These are phyloP conservation scores for Trachymyrmex cornetzi DNA, from an alignment of 1,140 invertebrate species.

Conservation along the genomic window DNA sequence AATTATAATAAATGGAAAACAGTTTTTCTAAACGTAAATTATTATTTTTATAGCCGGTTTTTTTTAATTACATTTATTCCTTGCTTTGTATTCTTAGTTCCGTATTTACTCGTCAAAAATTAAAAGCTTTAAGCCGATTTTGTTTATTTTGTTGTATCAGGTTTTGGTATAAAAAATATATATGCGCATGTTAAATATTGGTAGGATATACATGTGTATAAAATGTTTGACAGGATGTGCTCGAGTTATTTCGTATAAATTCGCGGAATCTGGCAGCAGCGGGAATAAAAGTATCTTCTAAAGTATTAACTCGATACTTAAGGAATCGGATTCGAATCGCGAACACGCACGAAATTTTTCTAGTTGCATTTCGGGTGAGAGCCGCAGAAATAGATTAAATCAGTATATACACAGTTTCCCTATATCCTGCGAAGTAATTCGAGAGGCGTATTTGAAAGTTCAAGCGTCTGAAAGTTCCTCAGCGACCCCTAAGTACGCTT, in stretches of 20 bases:
- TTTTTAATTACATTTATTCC: neutral
- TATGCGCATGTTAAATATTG: neutral
- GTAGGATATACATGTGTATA: neutral
- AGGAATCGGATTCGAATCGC: constrained; percentile 50
- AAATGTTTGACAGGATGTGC: constrained; percentile 32
- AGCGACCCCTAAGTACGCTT: constrained; percentile 53
- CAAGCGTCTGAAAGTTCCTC: constrained; percentile 67
- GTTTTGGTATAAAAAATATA: neutral
- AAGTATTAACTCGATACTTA: constrained; percentile 19
- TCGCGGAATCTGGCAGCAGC: constrained; percentile 7
- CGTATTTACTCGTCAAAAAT: neutral
- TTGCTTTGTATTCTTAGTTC: neutral
- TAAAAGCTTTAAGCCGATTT: neutral
- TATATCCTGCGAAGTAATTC: constrained; percentile 55
- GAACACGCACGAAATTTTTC: constrained; percentile 37
- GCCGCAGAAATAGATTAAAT: constrained; percentile 63
- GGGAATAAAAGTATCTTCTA: constrained; percentile 43
- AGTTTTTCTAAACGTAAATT: neutral
- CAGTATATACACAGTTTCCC: constrained; percentile 54
- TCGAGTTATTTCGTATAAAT: constrained; percentile 37
- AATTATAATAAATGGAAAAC: constrained; percentile 4
- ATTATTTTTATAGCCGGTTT: too few species aligned
- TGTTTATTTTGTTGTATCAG: neutral
- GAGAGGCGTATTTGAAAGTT: constrained; percentile 67
- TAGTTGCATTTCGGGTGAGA: neutral